Conservation (phyloP, 1,140 invertebrate genomes). For the Aricia agestis region DNA sequence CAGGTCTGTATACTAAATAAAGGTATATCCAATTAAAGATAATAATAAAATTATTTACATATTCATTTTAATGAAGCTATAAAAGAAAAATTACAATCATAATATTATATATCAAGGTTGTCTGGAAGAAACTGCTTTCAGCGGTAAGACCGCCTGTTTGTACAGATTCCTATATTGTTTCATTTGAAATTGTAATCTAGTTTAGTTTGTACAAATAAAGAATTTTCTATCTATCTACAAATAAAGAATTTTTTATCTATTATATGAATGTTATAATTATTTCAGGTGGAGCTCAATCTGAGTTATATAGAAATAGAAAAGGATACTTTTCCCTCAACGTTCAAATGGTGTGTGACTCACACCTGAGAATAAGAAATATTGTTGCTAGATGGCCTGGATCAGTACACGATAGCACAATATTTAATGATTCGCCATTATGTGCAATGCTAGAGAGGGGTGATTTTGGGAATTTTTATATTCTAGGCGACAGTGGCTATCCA, state of each 20-base stretch:
- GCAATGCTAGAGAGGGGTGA: slow-evolving; percentile 13
- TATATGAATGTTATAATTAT: not conserved
- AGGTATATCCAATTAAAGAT: not conserved
- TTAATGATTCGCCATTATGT: slow-evolving; percentile 18
- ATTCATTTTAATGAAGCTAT: too few species aligned
- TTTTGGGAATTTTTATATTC: not conserved
- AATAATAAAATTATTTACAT: too few species aligned
- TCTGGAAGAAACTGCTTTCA: too few species aligned
- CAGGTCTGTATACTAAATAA: slow-evolving; percentile 17
- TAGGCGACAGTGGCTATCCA: slow-evolving; percentile 21
- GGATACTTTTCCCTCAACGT: slow-evolving; percentile 19
- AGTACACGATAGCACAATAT: slow-evolving; percentile 18
- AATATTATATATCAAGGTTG: too few species aligned
- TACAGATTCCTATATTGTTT: too few species aligned
- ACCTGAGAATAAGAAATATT: slow-evolving; percentile 10
- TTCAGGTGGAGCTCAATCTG: not conserved
- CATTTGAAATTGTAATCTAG: too few species aligned
- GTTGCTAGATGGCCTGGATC: slow-evolving; percentile 22
- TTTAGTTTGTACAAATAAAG: too few species aligned
- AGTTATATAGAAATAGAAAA: slow-evolving; percentile 14
- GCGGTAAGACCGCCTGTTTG: too few species aligned
- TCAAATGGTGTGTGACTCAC: slow-evolving; percentile 15
- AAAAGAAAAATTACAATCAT: too few species aligned
- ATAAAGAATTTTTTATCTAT: too few species aligned
- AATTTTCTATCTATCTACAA: too few species aligned